Evolutionary conservation across 2,888 invertebrate species (phyloP), one percentile per base, ranked within the genome.

Genomic region (Caenorhabditis auriculariae): DNA sequence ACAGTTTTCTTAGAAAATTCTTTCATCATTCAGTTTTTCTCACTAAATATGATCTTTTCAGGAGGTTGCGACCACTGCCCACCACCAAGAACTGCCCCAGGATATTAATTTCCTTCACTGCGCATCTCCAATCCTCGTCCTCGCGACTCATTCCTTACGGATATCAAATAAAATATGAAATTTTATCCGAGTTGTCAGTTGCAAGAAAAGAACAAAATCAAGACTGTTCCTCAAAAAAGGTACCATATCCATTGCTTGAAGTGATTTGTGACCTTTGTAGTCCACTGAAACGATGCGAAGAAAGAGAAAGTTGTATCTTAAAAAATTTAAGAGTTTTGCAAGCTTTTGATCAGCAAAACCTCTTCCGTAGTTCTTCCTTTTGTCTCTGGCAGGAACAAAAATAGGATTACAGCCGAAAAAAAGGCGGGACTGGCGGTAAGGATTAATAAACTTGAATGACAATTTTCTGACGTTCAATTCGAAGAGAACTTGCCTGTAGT

Each of bases 341-440:
- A n/a, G n/a, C n/a, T n/a, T n/a, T n/a, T n/a, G n/a, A n/a, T n/a
- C n/a, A n/a, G n/a, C n/a, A n/a, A n/a, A n/a, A 68, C 68, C 66
- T 71, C 67, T 39, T 57, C 57, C 54, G 46, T 60, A 21, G 69
- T 67, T 54, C 58, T 60, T 39, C 69, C 72, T 55, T 72, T 72
- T 15, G 77, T 78, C 63, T 79, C 79, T 4, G 79, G 79, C 44
- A 79, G 65, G 37, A 75, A 76, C 17, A 77, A 44, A 51, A 70
- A 69, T 21, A 79, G 57, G 49, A 77, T 39, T 19, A 70, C 37
- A 26, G 79, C 78, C 28, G 68, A 53, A 19, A 77, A 29, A n/a
- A 74, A 26, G 6, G 79, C 74, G 29, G 79, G 79, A 35, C 73
- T 59, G 3, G 72, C 60, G 15, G 79, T 69, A 6, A 79, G 53